Evolutionary conservation across 2,888 invertebrate genomes (phyloP).

Genomic region (Rotaria macrura): DNA sequence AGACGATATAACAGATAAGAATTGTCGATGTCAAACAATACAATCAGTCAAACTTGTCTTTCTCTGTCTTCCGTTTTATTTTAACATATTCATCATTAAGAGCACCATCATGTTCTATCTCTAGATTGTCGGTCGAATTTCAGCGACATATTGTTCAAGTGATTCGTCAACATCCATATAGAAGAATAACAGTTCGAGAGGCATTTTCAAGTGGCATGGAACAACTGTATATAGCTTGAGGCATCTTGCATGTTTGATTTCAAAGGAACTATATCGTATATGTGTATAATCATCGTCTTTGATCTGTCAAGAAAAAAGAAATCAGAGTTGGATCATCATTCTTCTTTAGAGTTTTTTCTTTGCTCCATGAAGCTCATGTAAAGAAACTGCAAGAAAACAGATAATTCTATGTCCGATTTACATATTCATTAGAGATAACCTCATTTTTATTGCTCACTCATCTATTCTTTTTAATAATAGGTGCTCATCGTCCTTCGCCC

Average conservation of each 20-base stretch:
- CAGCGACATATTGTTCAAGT: constrained; percentile 6
- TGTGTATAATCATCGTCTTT: neutral
- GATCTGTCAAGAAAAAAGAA: neutral
- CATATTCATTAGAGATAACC: neutral
- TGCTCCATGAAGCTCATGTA: neutral
- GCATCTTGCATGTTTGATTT: neutral
- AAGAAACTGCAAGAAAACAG: neutral
- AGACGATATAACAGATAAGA: neutral
- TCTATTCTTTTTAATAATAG: neutral
- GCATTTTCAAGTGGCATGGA: neutral
- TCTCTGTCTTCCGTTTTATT: neutral
- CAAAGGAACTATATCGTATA: neutral
- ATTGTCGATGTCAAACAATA: neutral
- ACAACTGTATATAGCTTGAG: neutral
- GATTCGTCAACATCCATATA: neutral
- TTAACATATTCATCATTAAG: constrained; percentile 4
- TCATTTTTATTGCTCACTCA: too few species aligned
- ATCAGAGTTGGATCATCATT: neutral
- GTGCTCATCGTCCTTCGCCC: neutral
- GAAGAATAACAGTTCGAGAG: constrained; percentile 3
- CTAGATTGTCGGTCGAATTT: neutral
- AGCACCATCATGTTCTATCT: neutral
- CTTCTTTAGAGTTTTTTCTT: neutral
- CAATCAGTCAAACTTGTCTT: constrained; percentile 3
- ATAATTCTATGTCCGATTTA: neutral